Percentiles rank a stretch among this genome's conserved stretches.
Evolutionary conservation across 2,888 invertebrate species (phyloP).

Genomic region (Pimpla rufipes): DNA sequence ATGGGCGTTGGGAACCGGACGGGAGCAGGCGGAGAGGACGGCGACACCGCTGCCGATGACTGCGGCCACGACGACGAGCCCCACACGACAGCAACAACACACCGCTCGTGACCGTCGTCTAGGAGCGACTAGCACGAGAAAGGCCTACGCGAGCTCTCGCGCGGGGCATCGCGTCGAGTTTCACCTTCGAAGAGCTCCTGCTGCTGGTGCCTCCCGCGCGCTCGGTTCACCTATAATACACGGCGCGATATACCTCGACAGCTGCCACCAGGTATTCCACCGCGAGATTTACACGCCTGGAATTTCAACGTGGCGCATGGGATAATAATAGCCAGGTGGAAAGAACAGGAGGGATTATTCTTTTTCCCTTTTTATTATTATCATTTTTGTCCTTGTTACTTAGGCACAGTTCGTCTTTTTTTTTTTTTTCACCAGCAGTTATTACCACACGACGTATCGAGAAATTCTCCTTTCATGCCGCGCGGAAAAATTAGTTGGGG

Average conservation of each 20-base stretch:
- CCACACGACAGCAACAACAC: slow-evolving; percentile 29
- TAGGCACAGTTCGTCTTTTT: background rate
- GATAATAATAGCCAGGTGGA: slow-evolving; percentile 27
- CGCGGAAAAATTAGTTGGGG: background rate
- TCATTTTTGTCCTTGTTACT: background rate
- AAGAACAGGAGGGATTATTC: too few species aligned
- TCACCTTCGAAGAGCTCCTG: slow-evolving; percentile 66
- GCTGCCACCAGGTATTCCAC: slow-evolving; percentile 45
- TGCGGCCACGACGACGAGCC: slow-evolving; percentile 43
- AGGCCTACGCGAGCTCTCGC: slow-evolving; percentile 70
- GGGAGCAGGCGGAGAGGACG: slow-evolving; percentile 38
- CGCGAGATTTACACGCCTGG: slow-evolving; percentile 52
- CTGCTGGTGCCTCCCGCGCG: slow-evolving; percentile 44
- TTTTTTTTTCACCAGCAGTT: background rate
- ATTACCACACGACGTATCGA: slow-evolving; percentile 9
- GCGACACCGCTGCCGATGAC: slow-evolving; percentile 39
- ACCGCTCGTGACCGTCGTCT: slow-evolving; percentile 71
- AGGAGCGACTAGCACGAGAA: slow-evolving; percentile 73
- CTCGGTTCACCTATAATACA: slow-evolving; percentile 28
- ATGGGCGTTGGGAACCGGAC: slow-evolving; percentile 52
- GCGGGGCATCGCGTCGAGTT: slow-evolving; percentile 57
- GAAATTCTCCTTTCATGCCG: slow-evolving; percentile 4
- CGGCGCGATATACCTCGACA: slow-evolving; percentile 15
- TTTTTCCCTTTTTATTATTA: too few species aligned
- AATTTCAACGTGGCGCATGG: slow-evolving; percentile 51